Conservation (phyloP, 2,888 invertebrate species). For the Eucriotettix oculatus region DNA sequence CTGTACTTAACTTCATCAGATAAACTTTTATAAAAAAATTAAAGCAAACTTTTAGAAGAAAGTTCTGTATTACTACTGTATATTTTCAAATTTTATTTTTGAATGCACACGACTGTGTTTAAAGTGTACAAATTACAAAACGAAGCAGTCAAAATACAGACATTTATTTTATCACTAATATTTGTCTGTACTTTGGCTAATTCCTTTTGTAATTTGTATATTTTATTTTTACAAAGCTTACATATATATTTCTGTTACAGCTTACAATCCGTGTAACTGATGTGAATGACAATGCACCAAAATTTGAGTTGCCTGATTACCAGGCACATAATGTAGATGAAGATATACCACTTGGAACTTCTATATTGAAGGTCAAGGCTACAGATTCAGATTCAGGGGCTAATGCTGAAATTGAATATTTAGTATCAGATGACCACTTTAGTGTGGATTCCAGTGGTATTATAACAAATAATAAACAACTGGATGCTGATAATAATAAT, state of each 20-base stretch:
- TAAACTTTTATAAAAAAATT: no score
- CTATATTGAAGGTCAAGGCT: constrained; percentile 86
- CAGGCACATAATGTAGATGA: constrained; percentile 94
- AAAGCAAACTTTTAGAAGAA: no score
- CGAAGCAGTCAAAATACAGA: no score
- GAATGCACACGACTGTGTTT: no score
- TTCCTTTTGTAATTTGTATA: no score
- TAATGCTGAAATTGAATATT: constrained; percentile 87
- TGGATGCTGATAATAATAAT: constrained; percentile 92
- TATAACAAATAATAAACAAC: constrained; percentile 79
- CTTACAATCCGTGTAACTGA: constrained; percentile 86
- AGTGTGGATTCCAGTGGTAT: constrained; percentile 85
- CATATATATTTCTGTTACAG: constrained; percentile 32
- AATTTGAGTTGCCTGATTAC: constrained; percentile 90
- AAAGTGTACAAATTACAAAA: no score
- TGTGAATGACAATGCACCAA: constrained; percentile 94
- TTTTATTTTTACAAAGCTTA: no score
- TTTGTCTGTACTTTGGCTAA: no score
- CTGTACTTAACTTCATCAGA: no score
- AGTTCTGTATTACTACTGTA: no score
- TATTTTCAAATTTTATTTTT: no score
- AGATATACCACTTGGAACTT: constrained; percentile 80
- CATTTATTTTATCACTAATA: no score
- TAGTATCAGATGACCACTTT: constrained; percentile 86
- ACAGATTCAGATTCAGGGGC: constrained; percentile 89